Percentiles rank a stretch among this genome's conserved stretches.
Conservation (phyloP, 2,888 invertebrate genomes). For the Agrotis puta region DNA sequence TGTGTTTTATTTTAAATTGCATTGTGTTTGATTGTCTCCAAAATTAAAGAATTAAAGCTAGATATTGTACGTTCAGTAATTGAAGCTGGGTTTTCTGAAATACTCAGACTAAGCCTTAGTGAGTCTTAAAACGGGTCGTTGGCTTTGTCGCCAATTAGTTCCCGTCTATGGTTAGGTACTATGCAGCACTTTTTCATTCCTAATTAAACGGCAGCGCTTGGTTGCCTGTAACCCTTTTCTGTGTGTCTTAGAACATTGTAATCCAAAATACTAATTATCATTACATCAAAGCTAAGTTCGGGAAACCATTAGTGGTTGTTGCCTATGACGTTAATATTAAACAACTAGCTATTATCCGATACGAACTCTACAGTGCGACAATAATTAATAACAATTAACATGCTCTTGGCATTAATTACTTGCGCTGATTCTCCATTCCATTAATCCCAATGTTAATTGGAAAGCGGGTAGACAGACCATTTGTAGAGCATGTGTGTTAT, state of each 20-base stretch:
- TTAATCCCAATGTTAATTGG: slow-evolving; percentile 53
- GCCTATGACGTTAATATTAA: slow-evolving; percentile 30
- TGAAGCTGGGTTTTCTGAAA: slow-evolving; percentile 53
- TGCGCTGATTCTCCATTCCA: slow-evolving; percentile 43
- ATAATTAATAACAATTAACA: slow-evolving; percentile 63
- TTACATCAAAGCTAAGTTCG: not conserved
- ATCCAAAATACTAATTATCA: not conserved
- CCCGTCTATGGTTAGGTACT: slow-evolving; percentile 7
- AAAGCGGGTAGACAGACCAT: slow-evolving; percentile 25
- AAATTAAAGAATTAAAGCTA: slow-evolving; percentile 31
- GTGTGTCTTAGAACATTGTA: not conserved
- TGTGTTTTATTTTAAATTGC: slow-evolving; percentile 3
- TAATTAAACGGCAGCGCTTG: slow-evolving; percentile 38
- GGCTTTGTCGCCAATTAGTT: slow-evolving; percentile 53
- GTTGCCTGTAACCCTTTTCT: slow-evolving; percentile 4
- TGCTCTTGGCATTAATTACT: slow-evolving; percentile 54
- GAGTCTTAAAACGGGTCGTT: slow-evolving; percentile 55
- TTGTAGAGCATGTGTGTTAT: slow-evolving; percentile 20
- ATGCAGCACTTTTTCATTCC: slow-evolving; percentile 31
- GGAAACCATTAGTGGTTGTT: slow-evolving; percentile 15
- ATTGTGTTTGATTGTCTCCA: slow-evolving; percentile 23
- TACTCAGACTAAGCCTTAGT: slow-evolving; percentile 43
- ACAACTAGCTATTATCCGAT: slow-evolving; percentile 35
- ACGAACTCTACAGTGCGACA: slow-evolving; percentile 31
- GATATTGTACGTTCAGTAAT: slow-evolving; percentile 52